Percentiles rank a stretch among this genome's conserved stretches.
Conservation (phyloP, 2,113 vertebrate genomes). For the Melanocharis versteri region DNA sequence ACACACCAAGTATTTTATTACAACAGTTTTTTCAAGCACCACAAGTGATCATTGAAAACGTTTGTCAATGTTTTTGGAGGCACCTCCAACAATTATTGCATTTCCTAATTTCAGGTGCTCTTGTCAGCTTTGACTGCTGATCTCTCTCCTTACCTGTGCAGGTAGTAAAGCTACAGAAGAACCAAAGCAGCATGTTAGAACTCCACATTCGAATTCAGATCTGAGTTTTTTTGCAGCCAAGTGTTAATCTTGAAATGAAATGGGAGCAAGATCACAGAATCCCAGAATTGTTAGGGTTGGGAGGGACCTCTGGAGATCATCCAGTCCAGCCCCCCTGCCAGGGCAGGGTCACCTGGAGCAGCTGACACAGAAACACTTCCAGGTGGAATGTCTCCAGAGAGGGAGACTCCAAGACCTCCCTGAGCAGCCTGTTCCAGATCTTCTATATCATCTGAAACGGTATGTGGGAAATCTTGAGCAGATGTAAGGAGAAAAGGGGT, state of each 20-base stretch:
- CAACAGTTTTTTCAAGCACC: background rate
- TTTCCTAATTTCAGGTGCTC: background rate
- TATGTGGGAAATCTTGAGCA: background rate
- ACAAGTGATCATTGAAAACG: background rate
- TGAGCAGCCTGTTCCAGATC: background rate
- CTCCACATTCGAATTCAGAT: background rate
- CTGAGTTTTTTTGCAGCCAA: background rate
- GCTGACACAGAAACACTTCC: background rate
- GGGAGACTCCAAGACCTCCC: background rate
- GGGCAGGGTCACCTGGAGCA: background rate
- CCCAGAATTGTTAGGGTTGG: too few relatives aligned
- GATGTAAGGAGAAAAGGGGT: background rate
- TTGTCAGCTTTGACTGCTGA: background rate
- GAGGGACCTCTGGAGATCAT: background rate
- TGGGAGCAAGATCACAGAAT: background rate
- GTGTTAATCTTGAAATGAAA: background rate
- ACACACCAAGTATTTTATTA: background rate
- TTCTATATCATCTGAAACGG: background rate
- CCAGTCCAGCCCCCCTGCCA: background rate
- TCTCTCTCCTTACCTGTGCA: background rate
- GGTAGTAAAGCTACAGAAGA: background rate
- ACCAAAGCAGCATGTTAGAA: background rate
- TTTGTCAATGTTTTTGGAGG: background rate
- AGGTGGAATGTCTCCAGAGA: background rate
- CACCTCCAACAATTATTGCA: background rate